These are phyloP conservation scores for Melanostoma mellinum DNA, from an alignment of 2,888 invertebrate species.

Conservation along the genomic window DNA sequence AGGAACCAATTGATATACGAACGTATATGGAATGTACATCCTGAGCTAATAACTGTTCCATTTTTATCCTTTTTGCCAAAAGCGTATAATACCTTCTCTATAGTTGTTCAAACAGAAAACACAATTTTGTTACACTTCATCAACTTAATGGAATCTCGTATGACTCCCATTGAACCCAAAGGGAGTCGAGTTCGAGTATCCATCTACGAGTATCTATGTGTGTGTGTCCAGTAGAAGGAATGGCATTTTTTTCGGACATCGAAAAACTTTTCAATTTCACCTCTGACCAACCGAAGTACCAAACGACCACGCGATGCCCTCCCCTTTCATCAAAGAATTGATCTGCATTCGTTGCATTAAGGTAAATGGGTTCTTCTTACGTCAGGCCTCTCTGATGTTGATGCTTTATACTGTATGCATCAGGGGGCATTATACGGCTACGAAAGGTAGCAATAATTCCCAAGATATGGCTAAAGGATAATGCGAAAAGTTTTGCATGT, in stretches of 20 bases:
- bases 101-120: slow-evolving; percentile 56
- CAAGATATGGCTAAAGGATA: slow-evolving; percentile 52
- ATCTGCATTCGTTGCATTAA: slow-evolving; percentile 72
- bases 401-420: background rate
- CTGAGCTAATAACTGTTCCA: slow-evolving; percentile 36
- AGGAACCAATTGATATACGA: slow-evolving; percentile 15
- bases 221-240: background rate
- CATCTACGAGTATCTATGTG: slow-evolving; percentile 11
- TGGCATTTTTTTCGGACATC: slow-evolving; percentile 54
- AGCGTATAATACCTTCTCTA: slow-evolving; percentile 26
- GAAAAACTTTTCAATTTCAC: slow-evolving; percentile 69
- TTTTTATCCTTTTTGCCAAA: slow-evolving; percentile 8
- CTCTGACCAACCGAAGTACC: slow-evolving; percentile 9
- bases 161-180: slow-evolving; percentile 56
- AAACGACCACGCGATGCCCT: slow-evolving; percentile 23
- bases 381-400: background rate
- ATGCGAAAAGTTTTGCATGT: slow-evolving; percentile 68
- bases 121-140: slow-evolving; percentile 72
- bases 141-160: slow-evolving; percentile 71
- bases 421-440: no score
- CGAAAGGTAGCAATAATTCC: slow-evolving; percentile 47
- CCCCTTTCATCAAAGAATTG: slow-evolving; percentile 58
- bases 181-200: slow-evolving; percentile 1
- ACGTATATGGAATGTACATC: slow-evolving; percentile 4
- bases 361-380: slow-evolving; percentile 45